Percentiles rank a stretch among this genome's conserved stretches.
Conservation (phyloP, 2,797 vertebrate species). For the Pampus argenteus region DNA sequence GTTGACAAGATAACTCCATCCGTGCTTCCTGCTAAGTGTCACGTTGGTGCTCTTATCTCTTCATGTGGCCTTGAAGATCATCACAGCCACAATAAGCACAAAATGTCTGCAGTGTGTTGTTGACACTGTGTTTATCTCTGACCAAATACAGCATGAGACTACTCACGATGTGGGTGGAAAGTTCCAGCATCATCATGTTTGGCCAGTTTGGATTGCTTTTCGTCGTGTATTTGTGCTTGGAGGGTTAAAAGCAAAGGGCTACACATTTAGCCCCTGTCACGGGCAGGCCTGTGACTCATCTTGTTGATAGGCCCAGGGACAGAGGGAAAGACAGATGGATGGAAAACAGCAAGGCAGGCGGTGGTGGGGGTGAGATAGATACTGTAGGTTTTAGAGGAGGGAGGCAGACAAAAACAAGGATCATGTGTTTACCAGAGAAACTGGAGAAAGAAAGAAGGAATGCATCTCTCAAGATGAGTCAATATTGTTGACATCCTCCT, state of each 20-base stretch:
- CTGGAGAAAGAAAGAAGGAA: constrained; percentile 65
- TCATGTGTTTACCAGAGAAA: constrained; percentile 75
- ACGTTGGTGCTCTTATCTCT: constrained; percentile 59
- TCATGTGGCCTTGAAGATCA: constrained; percentile 62
- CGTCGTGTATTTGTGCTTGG: constrained; percentile 55
- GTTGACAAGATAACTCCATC: constrained; percentile 34
- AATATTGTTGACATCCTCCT: constrained; percentile 73
- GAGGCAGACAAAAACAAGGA: constrained; percentile 75
- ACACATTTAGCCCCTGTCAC: constrained; percentile 87
- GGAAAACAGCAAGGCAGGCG: constrained; percentile 76
- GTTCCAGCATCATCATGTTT: constrained; percentile 73
- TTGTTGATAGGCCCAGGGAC: constrained; percentile 74
- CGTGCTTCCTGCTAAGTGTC: constrained; percentile 34
- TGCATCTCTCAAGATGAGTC: constrained; percentile 73
- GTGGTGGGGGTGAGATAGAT: constrained; percentile 56
- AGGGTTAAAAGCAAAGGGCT: constrained; percentile 88
- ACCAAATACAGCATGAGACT: constrained; percentile 54
- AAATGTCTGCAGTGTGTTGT: constrained; percentile 66
- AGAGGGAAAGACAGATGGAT: constrained; percentile 70
- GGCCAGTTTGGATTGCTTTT: constrained; percentile 51
- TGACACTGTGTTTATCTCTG: constrained; percentile 74
- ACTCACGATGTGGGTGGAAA: constrained; percentile 75
- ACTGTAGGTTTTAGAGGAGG: constrained; percentile 80
- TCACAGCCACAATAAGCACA: constrained; percentile 64
- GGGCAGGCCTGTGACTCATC: constrained; percentile 78